These are phyloP conservation scores for Tetranychus piercei DNA, from an alignment of 2,888 invertebrate genomes.

Conservation along the genomic window DNA sequence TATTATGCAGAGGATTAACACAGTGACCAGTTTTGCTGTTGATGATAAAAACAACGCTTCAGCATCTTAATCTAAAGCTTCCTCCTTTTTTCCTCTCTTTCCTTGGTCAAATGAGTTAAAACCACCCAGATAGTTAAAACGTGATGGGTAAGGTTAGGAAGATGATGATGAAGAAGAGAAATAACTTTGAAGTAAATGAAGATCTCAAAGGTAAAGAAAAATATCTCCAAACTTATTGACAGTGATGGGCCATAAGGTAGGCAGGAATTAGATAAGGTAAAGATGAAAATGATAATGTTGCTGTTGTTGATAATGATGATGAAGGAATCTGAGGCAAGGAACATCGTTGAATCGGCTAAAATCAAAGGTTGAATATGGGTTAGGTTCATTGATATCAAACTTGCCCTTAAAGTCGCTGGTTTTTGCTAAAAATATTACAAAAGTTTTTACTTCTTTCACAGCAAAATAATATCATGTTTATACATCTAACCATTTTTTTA, in stretches of 20 bases:
- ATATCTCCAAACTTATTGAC: not conserved
- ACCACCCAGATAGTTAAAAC: not conserved
- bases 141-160: not conserved
- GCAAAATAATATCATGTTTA: not conserved
- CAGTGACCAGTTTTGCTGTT: not conserved
- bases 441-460: not conserved
- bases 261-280: not conserved
- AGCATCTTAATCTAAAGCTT: not conserved
- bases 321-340: not conserved
- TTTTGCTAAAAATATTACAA: too few species aligned
- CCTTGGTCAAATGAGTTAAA: not conserved
- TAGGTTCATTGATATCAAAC: not conserved
- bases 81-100: not conserved
- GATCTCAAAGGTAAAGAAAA: not conserved
- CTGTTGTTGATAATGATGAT: not conserved
- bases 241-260: not conserved
- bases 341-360: not conserved
- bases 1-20: not conserved
- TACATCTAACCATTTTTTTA: not conserved
- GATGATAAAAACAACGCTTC: not conserved
- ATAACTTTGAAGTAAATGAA: not conserved
- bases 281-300: not conserved
- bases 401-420: not conserved
- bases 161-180: not conserved
- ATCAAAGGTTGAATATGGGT: constrained; percentile 1